Conservation (phyloP, 2,888 invertebrate species). For the Chironomus riparius region DNA sequence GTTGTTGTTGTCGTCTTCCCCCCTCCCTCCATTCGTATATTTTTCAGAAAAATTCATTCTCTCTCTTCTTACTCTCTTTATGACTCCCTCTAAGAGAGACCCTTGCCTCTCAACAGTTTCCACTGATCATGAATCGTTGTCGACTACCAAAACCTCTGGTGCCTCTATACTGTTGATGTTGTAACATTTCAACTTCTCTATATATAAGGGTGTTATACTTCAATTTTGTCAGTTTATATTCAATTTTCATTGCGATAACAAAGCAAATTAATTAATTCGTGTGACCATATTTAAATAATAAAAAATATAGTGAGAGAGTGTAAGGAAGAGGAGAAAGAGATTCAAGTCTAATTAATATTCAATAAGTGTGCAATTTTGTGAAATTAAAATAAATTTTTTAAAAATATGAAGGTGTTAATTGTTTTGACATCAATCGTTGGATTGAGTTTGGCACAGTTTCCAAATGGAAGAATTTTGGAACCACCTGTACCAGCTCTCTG, state of each 20-base stretch:
- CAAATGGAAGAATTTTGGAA: slow-evolving; percentile 67
- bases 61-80: background rate
- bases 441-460: slow-evolving; percentile 54
- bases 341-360: background rate
- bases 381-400: background rate
- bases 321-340: too few species aligned
- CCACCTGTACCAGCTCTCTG: slow-evolving; percentile 67
- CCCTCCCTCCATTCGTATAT: background rate
- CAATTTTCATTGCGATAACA: slow-evolving; percentile 11
- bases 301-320: background rate
- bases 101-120: background rate
- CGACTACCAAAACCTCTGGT: too few species aligned
- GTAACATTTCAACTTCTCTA: slow-evolving; percentile 12
- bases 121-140: background rate
- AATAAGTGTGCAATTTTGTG: background rate
- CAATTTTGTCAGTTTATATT: slow-evolving; percentile 25
- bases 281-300: background rate
- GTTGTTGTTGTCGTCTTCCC: background rate
- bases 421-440: slow-evolving; percentile 42
- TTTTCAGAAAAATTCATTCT: background rate
- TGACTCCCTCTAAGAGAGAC: background rate
- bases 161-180: background rate
- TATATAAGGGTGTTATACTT: slow-evolving; percentile 25
- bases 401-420: slow-evolving; percentile 43
- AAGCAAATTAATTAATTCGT: background rate